phyloP scores from a whole-genome alignment of 2,888 invertebrate species.

The Tetanocera ferruginea region DNA sequence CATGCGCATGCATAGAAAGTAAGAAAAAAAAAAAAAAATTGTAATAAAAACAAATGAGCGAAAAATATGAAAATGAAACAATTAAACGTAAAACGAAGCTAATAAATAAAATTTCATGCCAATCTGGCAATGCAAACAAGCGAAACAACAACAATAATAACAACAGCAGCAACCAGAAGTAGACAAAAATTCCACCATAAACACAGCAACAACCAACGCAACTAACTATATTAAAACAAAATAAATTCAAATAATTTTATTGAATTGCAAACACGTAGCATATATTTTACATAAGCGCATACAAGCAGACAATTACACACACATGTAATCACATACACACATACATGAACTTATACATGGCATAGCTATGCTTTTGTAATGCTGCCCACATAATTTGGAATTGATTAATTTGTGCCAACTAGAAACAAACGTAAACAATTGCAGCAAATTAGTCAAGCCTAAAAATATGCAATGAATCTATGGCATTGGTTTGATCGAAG shows the following conservation, averaged over 20 bases:
- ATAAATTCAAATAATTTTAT: too few relatives aligned
- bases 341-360: too few relatives aligned
- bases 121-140: not conserved
- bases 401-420: slow-evolving; percentile 1
- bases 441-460: too few relatives aligned
- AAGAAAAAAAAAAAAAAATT: not conserved
- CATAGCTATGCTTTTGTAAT: not conserved
- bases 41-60: slow-evolving; percentile 15
- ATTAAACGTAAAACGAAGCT: slow-evolving; percentile 20
- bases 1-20: slow-evolving; percentile 1
- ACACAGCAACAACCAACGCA: slow-evolving; percentile 50
- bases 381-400: slow-evolving; percentile 10
- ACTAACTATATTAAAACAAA: too few relatives aligned
- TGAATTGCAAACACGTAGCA: too few relatives aligned
- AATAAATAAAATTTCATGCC: slow-evolving; percentile 18
- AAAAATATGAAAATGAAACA: slow-evolving; percentile 39
- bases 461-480: too few relatives aligned
- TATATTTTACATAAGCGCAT: too few relatives aligned
- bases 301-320: too few relatives aligned
- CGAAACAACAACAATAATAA: not conserved
- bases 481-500: too few relatives aligned
- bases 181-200: not conserved
- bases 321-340: too few relatives aligned
- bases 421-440: not conserved
- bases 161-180: not conserved